phyloP scores from a whole-genome alignment of 1,140 invertebrate species.

The Papilio dardanus region DNA sequence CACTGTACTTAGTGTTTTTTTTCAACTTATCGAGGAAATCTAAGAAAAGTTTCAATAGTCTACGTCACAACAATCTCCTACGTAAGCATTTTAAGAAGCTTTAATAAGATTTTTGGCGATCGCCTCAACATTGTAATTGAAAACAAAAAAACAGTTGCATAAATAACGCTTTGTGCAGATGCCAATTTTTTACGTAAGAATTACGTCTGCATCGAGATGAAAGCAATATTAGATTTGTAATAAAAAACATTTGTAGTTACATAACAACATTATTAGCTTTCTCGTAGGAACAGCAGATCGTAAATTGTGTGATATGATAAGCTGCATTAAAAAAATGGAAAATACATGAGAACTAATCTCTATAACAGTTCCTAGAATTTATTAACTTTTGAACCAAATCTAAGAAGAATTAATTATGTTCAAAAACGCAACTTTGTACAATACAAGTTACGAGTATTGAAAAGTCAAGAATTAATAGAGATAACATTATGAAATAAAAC shows the following conservation, averaged over 20 bases:
- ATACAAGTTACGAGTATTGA: too few species aligned
- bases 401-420: too few species aligned
- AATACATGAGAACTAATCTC: background rate
- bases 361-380: too few species aligned
- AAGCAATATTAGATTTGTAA: slow-evolving; percentile 17
- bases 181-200: slow-evolving; percentile 10
- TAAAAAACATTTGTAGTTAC: background rate
- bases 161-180: slow-evolving; percentile 15
- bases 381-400: too few species aligned
- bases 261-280: slow-evolving; percentile 9
- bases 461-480: too few species aligned
- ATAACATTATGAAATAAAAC: background rate
- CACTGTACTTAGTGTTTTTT: too few species aligned
- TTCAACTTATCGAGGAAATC: too few species aligned
- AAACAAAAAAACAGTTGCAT: slow-evolving; percentile 4
- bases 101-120: background rate
- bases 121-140: background rate
- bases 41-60: too few species aligned
- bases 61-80: background rate
- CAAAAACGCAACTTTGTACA: too few species aligned
- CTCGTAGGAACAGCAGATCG: background rate
- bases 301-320: background rate
- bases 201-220: slow-evolving; percentile 11
- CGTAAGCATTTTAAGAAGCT: background rate
- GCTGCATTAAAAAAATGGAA: background rate